Conservation (phyloP, 2,888 invertebrate genomes). For the Microctonus hyperodae region DNA sequence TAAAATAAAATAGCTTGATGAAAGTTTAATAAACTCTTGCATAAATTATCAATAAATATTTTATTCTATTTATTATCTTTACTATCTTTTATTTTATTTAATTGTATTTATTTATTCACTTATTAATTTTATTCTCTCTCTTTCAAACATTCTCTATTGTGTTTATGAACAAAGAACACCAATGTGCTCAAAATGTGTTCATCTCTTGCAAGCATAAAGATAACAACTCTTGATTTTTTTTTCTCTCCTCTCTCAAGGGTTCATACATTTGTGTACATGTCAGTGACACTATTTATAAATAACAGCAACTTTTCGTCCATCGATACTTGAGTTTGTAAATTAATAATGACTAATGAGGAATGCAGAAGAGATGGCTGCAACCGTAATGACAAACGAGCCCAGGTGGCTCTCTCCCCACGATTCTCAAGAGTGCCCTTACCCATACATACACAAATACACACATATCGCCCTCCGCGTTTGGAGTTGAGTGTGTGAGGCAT, state of each 20-base stretch:
- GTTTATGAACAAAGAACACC: neutral
- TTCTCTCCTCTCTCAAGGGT: neutral
- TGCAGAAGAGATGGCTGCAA: constrained; percentile 29
- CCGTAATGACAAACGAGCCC: constrained; percentile 34
- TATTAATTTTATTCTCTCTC: too few relatives aligned
- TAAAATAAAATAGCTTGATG: neutral
- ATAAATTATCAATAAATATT: neutral
- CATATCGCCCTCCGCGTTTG: constrained; percentile 23
- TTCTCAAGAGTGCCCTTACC: constrained; percentile 33
- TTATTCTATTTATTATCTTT: neutral
- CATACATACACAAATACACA: constrained; percentile 15
- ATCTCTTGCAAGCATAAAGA: neutral
- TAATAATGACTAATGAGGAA: constrained; percentile 35
- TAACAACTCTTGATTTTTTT: neutral
- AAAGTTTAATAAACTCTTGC: neutral
- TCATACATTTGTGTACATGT: neutral
- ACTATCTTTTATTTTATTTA: too few relatives aligned
- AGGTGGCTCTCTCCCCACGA: constrained; percentile 35
- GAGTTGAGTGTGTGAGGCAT: constrained; percentile 12
- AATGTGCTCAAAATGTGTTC: neutral
- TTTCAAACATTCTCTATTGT: neutral
- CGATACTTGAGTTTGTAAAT: constrained; percentile 31
- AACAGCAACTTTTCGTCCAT: constrained; percentile 1
- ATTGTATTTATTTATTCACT: too few relatives aligned
- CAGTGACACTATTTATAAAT: neutral